phyloP scores from a whole-genome alignment of 2,888 invertebrate genomes.

The Neoitamus cyanurus region DNA sequence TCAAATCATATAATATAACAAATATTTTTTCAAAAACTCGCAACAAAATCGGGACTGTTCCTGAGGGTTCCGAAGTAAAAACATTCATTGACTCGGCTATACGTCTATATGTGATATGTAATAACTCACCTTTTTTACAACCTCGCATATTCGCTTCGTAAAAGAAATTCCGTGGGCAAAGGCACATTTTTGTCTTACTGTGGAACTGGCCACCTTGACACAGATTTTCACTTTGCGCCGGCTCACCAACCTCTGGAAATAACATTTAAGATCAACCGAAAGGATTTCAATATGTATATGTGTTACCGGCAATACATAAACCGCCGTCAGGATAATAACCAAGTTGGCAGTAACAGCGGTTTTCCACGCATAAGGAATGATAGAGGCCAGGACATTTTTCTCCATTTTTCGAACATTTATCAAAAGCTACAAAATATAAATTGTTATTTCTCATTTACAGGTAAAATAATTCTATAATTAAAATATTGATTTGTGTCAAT shows the following conservation, averaged over 20 bases:
- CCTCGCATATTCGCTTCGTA: slow-evolving; percentile 61
- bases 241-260: slow-evolving; percentile 63
- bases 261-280: not conserved
- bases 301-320: slow-evolving; percentile 63
- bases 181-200: slow-evolving; percentile 60
- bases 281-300: not conserved
- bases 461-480: no score
- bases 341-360: slow-evolving; percentile 61
- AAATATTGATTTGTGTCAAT: no score
- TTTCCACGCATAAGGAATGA: slow-evolving; percentile 62
- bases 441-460: no score
- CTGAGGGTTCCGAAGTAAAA: no score
- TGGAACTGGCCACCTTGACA: slow-evolving; percentile 59
- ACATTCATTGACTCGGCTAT: no score
- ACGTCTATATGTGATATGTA: not conserved
- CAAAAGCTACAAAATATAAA: slow-evolving; percentile 31
- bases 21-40: no score
- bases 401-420: slow-evolving; percentile 47
- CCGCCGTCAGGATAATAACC: slow-evolving; percentile 61
- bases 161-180: slow-evolving; percentile 63
- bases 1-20: no score
- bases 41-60: no score
- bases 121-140: slow-evolving; percentile 63
- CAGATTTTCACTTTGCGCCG: slow-evolving; percentile 61
- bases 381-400: slow-evolving; percentile 60